phyloP scores from a whole-genome alignment of 2,113 vertebrate genomes.

The Varanus komodoensis region DNA sequence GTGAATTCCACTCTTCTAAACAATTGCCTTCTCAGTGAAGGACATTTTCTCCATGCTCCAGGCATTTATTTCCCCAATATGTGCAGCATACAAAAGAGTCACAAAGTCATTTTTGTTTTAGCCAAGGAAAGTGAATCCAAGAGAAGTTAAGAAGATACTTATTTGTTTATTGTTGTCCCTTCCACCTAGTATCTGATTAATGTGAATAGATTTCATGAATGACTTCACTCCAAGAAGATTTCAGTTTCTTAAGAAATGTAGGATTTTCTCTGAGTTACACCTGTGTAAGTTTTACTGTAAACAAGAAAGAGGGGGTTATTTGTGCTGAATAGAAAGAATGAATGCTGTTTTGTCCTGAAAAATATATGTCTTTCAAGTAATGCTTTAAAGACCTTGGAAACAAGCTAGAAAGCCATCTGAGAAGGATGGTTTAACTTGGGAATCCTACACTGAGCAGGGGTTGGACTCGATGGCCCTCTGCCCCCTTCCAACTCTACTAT shows the following conservation, averaged over 20 bases:
- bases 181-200: constrained; percentile 32
- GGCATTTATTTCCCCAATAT: constrained; percentile 21
- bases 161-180: constrained; percentile 20
- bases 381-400: constrained; percentile 19
- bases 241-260: constrained; percentile 37
- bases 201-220: constrained; percentile 33
- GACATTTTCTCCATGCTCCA: constrained; percentile 30
- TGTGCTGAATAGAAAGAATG: constrained; percentile 6
- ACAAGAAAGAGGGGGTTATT: not conserved
- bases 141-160: constrained; percentile 51
- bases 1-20: constrained; percentile 38
- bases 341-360: not conserved
- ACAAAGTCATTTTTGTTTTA: constrained; percentile 36
- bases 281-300: not conserved
- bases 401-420: constrained; percentile 35
- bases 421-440: no score
- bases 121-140: constrained; percentile 17
- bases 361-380: constrained; percentile 23
- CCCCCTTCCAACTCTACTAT: no score
- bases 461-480: no score
- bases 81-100: constrained; percentile 37
- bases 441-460: no score
- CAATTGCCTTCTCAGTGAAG: constrained; percentile 50
- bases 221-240: constrained; percentile 37
- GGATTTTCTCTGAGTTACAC: constrained; percentile 31